Evolutionary conservation across 92 coral and sea anemone genomes (phyloP), one percentile per base, ranked within the genome.

Genomic region (Metridium senile): DNA sequence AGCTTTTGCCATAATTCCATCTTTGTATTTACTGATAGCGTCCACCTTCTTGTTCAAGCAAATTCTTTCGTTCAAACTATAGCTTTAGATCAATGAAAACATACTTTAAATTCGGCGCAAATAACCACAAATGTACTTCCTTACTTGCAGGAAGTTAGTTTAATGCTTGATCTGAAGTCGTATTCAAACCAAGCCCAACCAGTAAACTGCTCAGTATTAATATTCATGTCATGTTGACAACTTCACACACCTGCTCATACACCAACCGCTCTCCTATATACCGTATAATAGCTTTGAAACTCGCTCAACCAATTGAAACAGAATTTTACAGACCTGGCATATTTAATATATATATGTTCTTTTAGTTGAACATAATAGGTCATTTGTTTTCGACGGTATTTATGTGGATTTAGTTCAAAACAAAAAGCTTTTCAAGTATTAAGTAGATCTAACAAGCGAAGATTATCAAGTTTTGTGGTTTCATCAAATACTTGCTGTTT

Each of bases 1-100:
- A 87, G 73, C 51, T 87, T 87, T 63, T 87, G 91, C 85, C 86
- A 82, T 68, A 87, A 78, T 69, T 87, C 91, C 91, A 87, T 87
- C 22, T 46, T 59, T 43, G 6, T 54, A 39, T 39, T 39, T 13
- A 4, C 49, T 39, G 49, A 13, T 39, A 13, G n/a, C n/a, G n/a
- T n/a, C 49, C 49, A 4, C 8, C 49, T 6, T 39, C 59, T 6
- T 54, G 59, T 19, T 20, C 4, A 54, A 3, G 16, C 4, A 21
- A 49, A 68, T n/a, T 63, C 45, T 16, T 39, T 63, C 11, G 69
- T 63, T 63, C n/a, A 63, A 20, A 6, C n/a, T 30, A 19, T 13
- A 54, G 59, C 59, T 54, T 54, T 20, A 54, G 25, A 9, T 20
- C 25, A 3, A 54, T 6, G 23, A 3, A 54, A 54, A 20, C 59